Conservation (phyloP, 2,113 vertebrate species). For the Bufo gargarizans region DNA sequence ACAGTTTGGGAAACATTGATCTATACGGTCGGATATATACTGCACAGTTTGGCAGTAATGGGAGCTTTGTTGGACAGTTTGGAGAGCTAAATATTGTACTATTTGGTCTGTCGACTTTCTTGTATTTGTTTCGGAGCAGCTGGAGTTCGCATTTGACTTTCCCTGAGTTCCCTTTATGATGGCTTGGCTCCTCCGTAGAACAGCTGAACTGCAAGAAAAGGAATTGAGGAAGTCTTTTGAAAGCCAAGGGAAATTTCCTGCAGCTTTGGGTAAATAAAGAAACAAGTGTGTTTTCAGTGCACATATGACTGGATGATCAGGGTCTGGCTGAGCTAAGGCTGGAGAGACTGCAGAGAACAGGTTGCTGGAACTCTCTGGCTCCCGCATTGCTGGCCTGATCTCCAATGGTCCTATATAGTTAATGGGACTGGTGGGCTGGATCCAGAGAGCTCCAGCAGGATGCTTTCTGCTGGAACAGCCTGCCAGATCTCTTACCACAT, state of each 20-base stretch:
- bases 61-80: background rate
- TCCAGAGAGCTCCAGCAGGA: too few relatives aligned
- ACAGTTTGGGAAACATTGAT: too few relatives aligned
- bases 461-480: too few relatives aligned
- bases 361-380: too few relatives aligned
- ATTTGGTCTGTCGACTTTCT: background rate
- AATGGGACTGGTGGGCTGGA: too few relatives aligned
- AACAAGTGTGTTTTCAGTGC: conserved; percentile 7
- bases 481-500: too few relatives aligned
- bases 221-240: conserved; percentile 13
- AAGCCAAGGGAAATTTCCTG: conserved; percentile 34
- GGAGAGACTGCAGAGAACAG: too few relatives aligned
- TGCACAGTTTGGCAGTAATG: too few relatives aligned
- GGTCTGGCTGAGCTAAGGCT: too few relatives aligned
- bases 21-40: too few relatives aligned
- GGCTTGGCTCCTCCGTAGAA: background rate
- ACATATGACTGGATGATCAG: background rate
- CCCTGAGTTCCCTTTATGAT: background rate
- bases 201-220: conserved; percentile 19
- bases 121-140: background rate
- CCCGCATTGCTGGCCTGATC: too few relatives aligned
- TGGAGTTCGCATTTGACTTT: conserved; percentile 5
- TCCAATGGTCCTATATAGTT: too few relatives aligned
- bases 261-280: conserved; percentile 12
- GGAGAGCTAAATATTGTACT: background rate